These are phyloP conservation scores for Erpetoichthys calabaricus DNA, from an alignment of 2,797 vertebrate genomes.

Conservation along the genomic window DNA sequence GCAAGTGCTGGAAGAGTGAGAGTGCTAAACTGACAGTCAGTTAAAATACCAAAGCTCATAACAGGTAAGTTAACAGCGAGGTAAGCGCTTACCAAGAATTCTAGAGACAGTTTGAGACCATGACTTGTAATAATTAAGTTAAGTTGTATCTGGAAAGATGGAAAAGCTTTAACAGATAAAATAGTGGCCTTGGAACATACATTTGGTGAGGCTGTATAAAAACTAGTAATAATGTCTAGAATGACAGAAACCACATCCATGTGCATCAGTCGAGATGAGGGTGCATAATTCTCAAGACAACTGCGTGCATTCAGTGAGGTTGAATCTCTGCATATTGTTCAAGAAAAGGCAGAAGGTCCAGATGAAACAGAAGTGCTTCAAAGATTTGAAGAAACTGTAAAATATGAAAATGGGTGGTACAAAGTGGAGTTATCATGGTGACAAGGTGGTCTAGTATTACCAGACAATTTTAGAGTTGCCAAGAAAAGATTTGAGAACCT, in stretches of 20 bases:
- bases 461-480: slow-evolving; percentile 8
- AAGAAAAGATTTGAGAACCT: slow-evolving; percentile 7
- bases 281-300: slow-evolving; percentile 1
- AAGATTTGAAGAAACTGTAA: slow-evolving; percentile 6
- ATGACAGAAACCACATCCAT: slow-evolving; percentile 11
- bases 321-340: slow-evolving; percentile 14
- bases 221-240: slow-evolving; percentile 11
- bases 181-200: slow-evolving; percentile 13
- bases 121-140: no score
- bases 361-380: slow-evolving; percentile 7
- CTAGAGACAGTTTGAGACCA: no score
- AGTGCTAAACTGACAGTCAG: no score
- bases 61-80: no score
- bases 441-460: slow-evolving; percentile 8
- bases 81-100: no score
- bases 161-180: slow-evolving; percentile 6
- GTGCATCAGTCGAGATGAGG: slow-evolving; percentile 6
- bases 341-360: slow-evolving; percentile 2
- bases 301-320: slow-evolving; percentile 14
- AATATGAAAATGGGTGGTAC: slow-evolving; percentile 4
- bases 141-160: slow-evolving; percentile 9
- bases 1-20: no score
- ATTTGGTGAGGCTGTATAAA: slow-evolving; percentile 17
- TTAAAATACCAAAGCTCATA: no score
- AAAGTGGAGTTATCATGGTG: slow-evolving; percentile 9